Evolutionary conservation across 2,797 vertebrate species (phyloP).

Genomic region (Lemur catta): DNA sequence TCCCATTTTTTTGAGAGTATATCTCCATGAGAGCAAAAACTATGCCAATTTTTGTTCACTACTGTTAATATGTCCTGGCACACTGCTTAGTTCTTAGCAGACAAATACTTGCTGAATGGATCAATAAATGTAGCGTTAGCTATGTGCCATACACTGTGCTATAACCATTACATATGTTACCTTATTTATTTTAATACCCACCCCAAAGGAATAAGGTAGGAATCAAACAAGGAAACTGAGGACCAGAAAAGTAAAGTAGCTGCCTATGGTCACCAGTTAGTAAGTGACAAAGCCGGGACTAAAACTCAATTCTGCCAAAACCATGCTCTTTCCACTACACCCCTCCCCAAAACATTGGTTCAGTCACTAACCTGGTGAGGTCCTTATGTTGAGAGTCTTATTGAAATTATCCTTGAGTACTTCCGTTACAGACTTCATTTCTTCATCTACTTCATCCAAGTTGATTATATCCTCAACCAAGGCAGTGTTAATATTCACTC

Average conservation of each 20-base stretch:
- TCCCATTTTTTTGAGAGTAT: neutral
- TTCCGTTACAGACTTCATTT: conserved; percentile 89
- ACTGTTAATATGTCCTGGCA: neutral
- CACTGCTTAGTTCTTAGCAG: neutral
- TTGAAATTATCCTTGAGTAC: conserved; percentile 94
- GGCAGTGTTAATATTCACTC: conserved; percentile 91
- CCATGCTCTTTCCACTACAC: neutral
- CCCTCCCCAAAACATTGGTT: neutral
- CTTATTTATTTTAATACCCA: neutral
- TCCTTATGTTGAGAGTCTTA: conserved; percentile 93
- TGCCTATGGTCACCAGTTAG: neutral
- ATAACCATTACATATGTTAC: neutral
- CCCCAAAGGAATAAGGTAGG: neutral
- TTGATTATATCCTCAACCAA: conserved; percentile 95
- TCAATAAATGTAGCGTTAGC: neutral
- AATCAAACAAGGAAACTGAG: conserved; percentile 11
- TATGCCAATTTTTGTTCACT: neutral
- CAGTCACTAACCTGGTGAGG: conserved; percentile 89
- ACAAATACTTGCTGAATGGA: neutral
- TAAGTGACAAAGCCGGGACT: neutral
- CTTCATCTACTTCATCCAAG: conserved; percentile 89
- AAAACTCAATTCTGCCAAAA: neutral
- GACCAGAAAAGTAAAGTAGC: conserved; percentile 25
- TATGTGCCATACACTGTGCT: neutral
- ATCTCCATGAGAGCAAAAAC: neutral